Evolutionary conservation across 2,113 vertebrate species (phyloP), one percentile per base, ranked within the genome.

Genomic region (Brienomyrus brachyistius): DNA sequence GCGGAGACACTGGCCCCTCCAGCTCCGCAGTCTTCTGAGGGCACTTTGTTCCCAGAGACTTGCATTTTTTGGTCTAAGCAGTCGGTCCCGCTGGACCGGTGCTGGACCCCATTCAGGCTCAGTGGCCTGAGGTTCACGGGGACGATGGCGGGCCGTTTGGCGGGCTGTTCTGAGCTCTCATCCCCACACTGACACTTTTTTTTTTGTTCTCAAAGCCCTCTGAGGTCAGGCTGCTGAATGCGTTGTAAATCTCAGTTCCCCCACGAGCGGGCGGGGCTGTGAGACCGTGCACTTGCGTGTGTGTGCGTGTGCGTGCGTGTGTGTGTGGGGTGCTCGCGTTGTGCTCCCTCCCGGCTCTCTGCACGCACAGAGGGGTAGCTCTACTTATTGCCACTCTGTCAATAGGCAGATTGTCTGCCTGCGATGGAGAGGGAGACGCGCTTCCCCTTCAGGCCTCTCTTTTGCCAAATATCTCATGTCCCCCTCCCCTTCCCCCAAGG

Each of bases 271-370:
- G 35, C 27, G 43, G n/a, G 82, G 45, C 35, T 82, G 43, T 10
- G 43, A 23, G 1, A 21, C 82, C 0, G 48, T 5, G 31, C 47
- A 35, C 31, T 6, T 80, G 31, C 8, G n/a, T 88, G 50, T 88
- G 23, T 85, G 4, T 90, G 6, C 89, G 10, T 87, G 45, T 86
- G 51, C 87, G 54, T 90, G 48, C 50, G 47, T 5, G 83, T 66
- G 59, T 0, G n/a, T 52, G 51, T 52, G 5, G 31, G 31, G 31
- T 31, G 31, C 31, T 5, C 11, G 17, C 80, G 40, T 8, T n/a
- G 21, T 83, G 43, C 21, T 19, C 43, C 11, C 31, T 23, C 80
- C 80, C 35, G 19, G 80, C 80, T 47, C 31, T 74, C 27, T 66
- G 62, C 62, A 13, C 8, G 3, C 21, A 11, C 43, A n/a, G 82